A percentile compares a stretch with the other conserved stretches of the same genome.
These are phyloP conservation scores for Percopsis omiscomaycus DNA, from an alignment of 2,797 vertebrate genomes.

Conservation along the genomic window DNA sequence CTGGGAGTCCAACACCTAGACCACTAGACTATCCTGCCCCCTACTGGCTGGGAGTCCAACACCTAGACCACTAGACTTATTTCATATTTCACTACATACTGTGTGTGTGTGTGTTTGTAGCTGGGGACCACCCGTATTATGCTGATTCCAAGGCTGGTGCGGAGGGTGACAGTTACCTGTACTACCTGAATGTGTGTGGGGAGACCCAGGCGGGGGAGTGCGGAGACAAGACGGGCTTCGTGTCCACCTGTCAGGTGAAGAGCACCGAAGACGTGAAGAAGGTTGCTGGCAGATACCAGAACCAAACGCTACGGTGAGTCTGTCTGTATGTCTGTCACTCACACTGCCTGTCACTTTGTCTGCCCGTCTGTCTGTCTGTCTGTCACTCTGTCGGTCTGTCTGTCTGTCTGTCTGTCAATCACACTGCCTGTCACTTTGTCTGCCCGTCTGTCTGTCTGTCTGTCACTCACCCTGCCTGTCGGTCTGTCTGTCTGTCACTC, in stretches of 20 bases:
- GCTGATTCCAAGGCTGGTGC: no score
- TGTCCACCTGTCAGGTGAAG: slow-evolving; percentile 88
- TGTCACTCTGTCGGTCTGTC: not conserved
- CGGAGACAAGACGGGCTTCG: not conserved
- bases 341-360: not conserved
- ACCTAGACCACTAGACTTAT: no score
- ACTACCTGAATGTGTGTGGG: slow-evolving; percentile 77
- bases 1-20: no score
- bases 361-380: not conserved
- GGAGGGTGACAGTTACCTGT: not conserved
- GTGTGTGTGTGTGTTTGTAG: no score
- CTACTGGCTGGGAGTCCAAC: no score
- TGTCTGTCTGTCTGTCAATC: not conserved
- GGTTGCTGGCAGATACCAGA: slow-evolving; percentile 82
- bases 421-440: no score
- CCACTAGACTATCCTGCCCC: no score
- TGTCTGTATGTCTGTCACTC: not conserved
- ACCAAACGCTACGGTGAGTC: slow-evolving; percentile 87
- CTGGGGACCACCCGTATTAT: not conserved
- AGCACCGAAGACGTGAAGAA: slow-evolving; percentile 38
- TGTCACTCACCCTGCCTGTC: no score
- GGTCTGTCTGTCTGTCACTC: not conserved
- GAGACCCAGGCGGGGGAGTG: slow-evolving; percentile 59
- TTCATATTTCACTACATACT: no score
- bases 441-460: no score